Percentiles rank a stretch among this genome's conserved stretches.
Evolutionary conservation across 2,113 vertebrate species (phyloP).

Genomic region (Protomyctophum bolini): DNA sequence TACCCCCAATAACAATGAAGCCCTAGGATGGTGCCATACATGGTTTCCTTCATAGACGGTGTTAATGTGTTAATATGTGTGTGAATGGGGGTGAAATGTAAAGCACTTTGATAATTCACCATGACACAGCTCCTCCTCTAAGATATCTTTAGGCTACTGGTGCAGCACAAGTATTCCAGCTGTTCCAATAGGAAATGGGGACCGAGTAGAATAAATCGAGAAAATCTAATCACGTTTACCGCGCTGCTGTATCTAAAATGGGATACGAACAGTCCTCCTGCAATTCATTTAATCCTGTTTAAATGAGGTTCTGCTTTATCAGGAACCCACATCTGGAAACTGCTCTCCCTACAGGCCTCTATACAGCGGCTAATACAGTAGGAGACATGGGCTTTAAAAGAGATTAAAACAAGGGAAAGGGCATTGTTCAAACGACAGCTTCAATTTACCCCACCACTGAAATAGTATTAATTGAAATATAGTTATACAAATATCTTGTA

Average conservation of each 20-base stretch:
- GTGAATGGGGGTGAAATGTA: too few relatives aligned
- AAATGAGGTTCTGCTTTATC: constrained; percentile 42
- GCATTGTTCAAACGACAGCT: background rate
- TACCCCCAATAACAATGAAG: too few relatives aligned
- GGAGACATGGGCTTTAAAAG: background rate
- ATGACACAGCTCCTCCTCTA: background rate
- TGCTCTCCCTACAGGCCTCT: background rate
- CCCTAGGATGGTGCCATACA: too few relatives aligned
- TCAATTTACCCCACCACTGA: background rate
- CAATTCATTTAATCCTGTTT: constrained; percentile 39
- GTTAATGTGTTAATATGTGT: too few relatives aligned
- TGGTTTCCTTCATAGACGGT: too few relatives aligned
- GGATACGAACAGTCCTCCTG: constrained; percentile 35
- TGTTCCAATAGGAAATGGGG: background rate
- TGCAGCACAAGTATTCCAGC: background rate
- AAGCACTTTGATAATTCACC: too few relatives aligned
- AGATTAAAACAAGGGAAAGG: background rate
- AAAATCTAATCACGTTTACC: constrained; percentile 47
- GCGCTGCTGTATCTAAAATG: constrained; percentile 28
- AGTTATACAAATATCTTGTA: too few relatives aligned
- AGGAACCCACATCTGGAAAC: constrained; percentile 15
- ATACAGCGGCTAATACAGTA: background rate
- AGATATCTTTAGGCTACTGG: background rate
- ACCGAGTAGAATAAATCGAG: constrained; percentile 35
- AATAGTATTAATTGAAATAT: background rate